phyloP scores from a whole-genome alignment of 1,140 invertebrate genomes.

The Stratiolaelaps scimitus region DNA sequence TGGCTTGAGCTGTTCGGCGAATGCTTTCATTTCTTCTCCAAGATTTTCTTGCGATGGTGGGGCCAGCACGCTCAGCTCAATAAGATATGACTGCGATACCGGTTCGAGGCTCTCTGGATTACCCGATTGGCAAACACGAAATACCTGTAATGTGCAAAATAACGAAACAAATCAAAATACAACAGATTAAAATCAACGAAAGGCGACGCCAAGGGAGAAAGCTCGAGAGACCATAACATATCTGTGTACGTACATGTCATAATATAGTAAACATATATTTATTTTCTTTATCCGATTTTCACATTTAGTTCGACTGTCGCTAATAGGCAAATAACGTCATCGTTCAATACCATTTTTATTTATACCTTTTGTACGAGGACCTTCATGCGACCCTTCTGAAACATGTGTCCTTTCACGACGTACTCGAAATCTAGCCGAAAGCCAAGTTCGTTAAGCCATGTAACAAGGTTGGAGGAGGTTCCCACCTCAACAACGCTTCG shows the following conservation, averaged over 20 bases:
- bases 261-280: no score
- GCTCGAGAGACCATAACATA: no score
- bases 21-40: conserved; percentile 85
- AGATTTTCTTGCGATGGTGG: conserved; percentile 83
- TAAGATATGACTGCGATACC: conserved; percentile 79
- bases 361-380: conserved; percentile 87
- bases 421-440: conserved; percentile 72
- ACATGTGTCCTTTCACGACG: conserved; percentile 83
- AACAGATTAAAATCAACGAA: no score
- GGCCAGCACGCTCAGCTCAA: conserved; percentile 85
- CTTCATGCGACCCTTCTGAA: conserved; percentile 91
- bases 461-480: conserved; percentile 70
- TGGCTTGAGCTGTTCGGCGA: conserved; percentile 86
- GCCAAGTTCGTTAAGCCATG: conserved; percentile 82
- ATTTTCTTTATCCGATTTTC: no score
- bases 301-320: no score
- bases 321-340: no score
- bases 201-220: no score
- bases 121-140: conserved; percentile 32
- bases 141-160: not conserved
- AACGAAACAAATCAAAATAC: no score
- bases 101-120: conserved; percentile 51
- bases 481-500: conserved; percentile 80
- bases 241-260: no score
- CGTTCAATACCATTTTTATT: no score